Evolutionary conservation across 1,140 invertebrate species (phyloP).

Genomic region (Condylostylus longicornis): DNA sequence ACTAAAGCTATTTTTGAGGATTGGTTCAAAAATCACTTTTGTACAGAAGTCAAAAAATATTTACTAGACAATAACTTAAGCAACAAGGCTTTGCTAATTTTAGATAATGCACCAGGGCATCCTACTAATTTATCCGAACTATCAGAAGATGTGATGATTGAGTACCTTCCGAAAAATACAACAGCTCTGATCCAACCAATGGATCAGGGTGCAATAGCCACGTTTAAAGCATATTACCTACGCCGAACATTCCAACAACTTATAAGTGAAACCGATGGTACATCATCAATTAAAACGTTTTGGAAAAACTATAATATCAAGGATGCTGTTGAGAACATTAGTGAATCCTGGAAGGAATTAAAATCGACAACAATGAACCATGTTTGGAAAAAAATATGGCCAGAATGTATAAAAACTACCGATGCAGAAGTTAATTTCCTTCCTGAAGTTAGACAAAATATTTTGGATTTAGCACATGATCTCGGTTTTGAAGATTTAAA

Average conservation of each 20-base stretch:
- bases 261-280: slow-evolving; percentile 7
- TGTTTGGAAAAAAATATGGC: slow-evolving; percentile 16
- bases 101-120: slow-evolving; percentile 34
- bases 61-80: slow-evolving; percentile 21
- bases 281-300: slow-evolving; percentile 6
- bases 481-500: no score
- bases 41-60: slow-evolving; percentile 22
- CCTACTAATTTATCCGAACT: slow-evolving; percentile 11
- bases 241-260: slow-evolving; percentile 4
- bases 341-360: slow-evolving; percentile 12
- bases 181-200: slow-evolving; percentile 34
- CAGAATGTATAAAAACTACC: slow-evolving; percentile 13
- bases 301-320: slow-evolving; percentile 12
- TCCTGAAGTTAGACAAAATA: no score
- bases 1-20: slow-evolving; percentile 25
- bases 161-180: slow-evolving; percentile 28
- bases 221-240: slow-evolving; percentile 16
- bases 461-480: no score
- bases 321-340: slow-evolving; percentile 11
- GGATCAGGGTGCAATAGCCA: slow-evolving; percentile 29
- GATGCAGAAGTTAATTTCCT: no score
- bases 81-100: slow-evolving; percentile 33
- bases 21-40: slow-evolving; percentile 23
- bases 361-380: slow-evolving; percentile 12
- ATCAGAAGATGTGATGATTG: slow-evolving; percentile 28